Conservation (phyloP, 1,140 invertebrate genomes). For the Pachyrhynchus sulphureomaculatus region DNA sequence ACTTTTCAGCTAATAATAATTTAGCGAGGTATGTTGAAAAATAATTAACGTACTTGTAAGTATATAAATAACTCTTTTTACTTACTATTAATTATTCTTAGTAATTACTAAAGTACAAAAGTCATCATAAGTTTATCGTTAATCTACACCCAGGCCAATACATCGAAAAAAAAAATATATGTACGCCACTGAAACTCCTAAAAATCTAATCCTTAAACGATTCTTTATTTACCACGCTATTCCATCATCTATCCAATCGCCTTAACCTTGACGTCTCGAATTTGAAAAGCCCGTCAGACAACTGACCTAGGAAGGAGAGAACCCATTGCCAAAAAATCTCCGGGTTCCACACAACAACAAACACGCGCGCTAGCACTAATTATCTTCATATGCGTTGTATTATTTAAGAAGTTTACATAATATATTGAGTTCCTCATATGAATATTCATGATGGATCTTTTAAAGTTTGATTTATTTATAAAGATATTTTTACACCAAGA, state of each 20-base stretch:
- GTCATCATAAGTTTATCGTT: too few species aligned
- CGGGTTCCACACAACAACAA: constrained; percentile 13
- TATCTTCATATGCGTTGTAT: constrained; percentile 16
- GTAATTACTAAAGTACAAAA: too few species aligned
- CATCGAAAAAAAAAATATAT: too few species aligned
- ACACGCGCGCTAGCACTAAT: constrained; percentile 1
- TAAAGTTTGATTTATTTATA: too few species aligned
- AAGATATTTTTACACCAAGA: too few species aligned
- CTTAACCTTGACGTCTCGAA: constrained; percentile 27
- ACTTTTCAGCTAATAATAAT: too few species aligned
- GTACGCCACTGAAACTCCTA: constrained; percentile 9
- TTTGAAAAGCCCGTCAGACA: constrained; percentile 30
- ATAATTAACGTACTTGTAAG: too few species aligned
- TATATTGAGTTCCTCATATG: constrained; percentile 11
- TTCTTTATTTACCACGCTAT: constrained; percentile 27
- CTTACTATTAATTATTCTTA: too few species aligned
- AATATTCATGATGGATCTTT: constrained; percentile 18
- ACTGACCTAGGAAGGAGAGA: constrained; percentile 28
- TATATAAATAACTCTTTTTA: too few species aligned
- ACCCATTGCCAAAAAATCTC: constrained; percentile 31
- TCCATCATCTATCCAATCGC: constrained; percentile 29
- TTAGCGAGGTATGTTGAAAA: too few species aligned
- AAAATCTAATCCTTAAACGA: constrained; percentile 15
- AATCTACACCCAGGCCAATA: too few species aligned
- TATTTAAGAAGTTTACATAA: constrained; percentile 21